Conservation (phyloP, 37 sponge, comb jelly and placozoan genomes). For the Halichondria panicea region DNA sequence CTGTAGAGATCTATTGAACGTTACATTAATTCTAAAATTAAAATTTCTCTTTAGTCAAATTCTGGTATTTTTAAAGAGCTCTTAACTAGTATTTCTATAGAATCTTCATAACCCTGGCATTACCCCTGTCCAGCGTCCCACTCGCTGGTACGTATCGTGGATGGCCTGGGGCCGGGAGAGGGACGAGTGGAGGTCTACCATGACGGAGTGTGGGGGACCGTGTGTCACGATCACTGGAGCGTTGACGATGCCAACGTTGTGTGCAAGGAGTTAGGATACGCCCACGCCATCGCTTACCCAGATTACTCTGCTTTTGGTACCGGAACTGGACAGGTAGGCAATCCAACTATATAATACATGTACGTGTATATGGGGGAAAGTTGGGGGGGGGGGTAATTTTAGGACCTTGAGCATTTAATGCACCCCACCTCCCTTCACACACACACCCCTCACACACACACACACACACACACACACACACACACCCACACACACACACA, state of each 20-base stretch:
- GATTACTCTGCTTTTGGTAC: conserved; percentile 1
- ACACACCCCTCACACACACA: too few species aligned
- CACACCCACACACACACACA: too few species aligned
- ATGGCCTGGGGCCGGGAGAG: not conserved
- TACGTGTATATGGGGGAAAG: not conserved
- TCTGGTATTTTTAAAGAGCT: too few species aligned
- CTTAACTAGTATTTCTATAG: not conserved
- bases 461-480: too few species aligned
- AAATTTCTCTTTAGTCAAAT: too few species aligned
- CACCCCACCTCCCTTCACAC: not conserved
- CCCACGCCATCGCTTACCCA: conserved; percentile 15
- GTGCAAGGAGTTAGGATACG: conserved; percentile 53
- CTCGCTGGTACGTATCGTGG: conserved; percentile 16
- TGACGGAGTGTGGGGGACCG: conserved; percentile 13
- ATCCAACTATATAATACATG: not conserved
- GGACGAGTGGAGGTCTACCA: conserved; percentile 32
- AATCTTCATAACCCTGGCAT: not conserved
- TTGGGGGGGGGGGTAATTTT: not conserved
- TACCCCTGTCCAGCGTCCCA: not conserved
- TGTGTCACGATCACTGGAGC: conserved; percentile 21
- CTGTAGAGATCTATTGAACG: too few species aligned
- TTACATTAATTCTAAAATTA: too few species aligned
- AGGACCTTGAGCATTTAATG: too few species aligned
- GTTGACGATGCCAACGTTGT: conserved; percentile 24
- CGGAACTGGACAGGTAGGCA: conserved; percentile 32